These are phyloP conservation scores for Yoshiicerus persimilis DNA, from an alignment of 1,140 invertebrate genomes.

Conservation along the genomic window DNA sequence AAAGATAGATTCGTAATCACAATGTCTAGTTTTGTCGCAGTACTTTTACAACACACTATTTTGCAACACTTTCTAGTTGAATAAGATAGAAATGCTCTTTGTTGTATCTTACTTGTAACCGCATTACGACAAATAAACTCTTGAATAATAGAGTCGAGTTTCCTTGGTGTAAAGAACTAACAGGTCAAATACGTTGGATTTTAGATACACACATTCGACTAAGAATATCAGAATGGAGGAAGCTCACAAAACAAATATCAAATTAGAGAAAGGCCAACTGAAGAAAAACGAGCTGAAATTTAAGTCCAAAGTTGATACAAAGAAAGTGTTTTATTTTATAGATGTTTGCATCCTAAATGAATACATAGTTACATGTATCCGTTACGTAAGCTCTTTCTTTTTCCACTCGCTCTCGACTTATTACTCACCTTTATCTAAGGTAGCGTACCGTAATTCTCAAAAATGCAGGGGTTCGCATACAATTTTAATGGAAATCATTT, in stretches of 20 bases:
- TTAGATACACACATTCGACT: neutral
- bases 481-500: no score
- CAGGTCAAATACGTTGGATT: neutral
- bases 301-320: no score
- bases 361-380: no score
- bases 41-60: neutral
- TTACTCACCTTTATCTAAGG: no score
- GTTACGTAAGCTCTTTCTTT: no score
- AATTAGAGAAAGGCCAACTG: no score
- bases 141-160: neutral
- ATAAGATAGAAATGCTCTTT: neutral
- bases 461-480: no score
- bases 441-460: no score
- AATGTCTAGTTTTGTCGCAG: neutral
- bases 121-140: neutral
- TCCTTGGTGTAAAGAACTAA: neutral
- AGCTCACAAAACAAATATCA: neutral
- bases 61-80: neutral
- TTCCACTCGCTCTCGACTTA: no score
- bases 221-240: neutral
- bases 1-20: neutral
- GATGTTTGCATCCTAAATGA: no score
- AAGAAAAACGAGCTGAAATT: no score
- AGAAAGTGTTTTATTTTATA: no score
- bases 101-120: neutral